Percentiles rank a stretch among this genome's conserved stretches.
phyloP scores from a whole-genome alignment of 2,113 vertebrate genomes.

The Dissostichus mawsoni region DNA sequence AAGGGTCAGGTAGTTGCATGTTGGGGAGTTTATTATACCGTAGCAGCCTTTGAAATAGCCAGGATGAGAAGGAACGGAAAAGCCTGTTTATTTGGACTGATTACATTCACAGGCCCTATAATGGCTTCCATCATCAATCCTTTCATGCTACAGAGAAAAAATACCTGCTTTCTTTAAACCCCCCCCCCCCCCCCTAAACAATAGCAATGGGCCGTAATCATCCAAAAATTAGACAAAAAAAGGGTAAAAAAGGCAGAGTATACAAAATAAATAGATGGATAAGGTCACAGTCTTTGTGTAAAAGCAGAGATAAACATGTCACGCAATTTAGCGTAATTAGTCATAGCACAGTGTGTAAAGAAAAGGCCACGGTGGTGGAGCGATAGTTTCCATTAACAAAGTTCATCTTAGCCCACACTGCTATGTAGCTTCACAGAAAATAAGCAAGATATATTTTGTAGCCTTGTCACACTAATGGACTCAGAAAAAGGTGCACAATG shows the following conservation, averaged over 20 bases:
- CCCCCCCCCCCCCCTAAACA: neutral
- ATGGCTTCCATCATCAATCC: slow-evolving; percentile 64
- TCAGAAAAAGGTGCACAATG: neutral
- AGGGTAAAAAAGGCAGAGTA: neutral
- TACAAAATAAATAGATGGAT: slow-evolving; percentile 40
- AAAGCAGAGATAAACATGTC: slow-evolving; percentile 48
- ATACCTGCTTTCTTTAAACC: slow-evolving; percentile 42
- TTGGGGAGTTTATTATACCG: slow-evolving; percentile 19
- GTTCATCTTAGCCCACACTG: neutral
- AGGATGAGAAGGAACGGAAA: slow-evolving; percentile 52
- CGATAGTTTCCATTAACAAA: neutral
- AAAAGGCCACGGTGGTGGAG: slow-evolving; percentile 13
- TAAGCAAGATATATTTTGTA: neutral
- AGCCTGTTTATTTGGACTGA: slow-evolving; percentile 69
- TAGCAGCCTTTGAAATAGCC: slow-evolving; percentile 43
- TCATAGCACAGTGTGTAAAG: slow-evolving; percentile 37
- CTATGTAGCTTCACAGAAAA: neutral
- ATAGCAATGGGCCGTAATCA: slow-evolving; percentile 7
- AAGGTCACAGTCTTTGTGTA: slow-evolving; percentile 25
- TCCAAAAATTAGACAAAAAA: neutral
- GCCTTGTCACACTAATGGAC: neutral
- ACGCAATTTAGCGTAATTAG: slow-evolving; percentile 36
- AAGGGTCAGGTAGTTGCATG: slow-evolving; percentile 7
- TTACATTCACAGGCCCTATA: slow-evolving; percentile 54
- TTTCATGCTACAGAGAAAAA: slow-evolving; percentile 40